These are phyloP conservation scores for Andrena bicolor DNA, from an alignment of 2,888 invertebrate genomes.

Conservation along the genomic window DNA sequence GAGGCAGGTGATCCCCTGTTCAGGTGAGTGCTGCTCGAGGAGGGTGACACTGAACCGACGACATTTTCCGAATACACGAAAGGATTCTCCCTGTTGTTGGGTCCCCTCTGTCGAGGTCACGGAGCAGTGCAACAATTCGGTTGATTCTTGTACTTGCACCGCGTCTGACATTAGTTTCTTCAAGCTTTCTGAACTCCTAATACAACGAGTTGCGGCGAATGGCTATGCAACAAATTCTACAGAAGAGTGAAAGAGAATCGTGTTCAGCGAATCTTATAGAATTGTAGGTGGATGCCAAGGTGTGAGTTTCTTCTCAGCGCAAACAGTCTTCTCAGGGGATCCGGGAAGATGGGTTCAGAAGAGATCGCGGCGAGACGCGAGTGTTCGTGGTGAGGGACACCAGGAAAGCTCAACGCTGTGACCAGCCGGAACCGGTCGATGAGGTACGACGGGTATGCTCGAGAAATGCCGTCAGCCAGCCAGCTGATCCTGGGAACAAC, in stretches of 20 bases:
- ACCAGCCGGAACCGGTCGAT: slow-evolving; percentile 80
- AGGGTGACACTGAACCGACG: slow-evolving; percentile 78
- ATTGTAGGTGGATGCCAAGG: not conserved
- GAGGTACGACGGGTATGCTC: slow-evolving; percentile 81
- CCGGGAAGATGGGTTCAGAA: not conserved
- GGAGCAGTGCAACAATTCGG: slow-evolving; percentile 65
- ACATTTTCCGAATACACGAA: slow-evolving; percentile 79
- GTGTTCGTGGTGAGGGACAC: slow-evolving; percentile 45
- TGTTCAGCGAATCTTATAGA: not conserved
- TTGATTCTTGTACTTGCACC: not conserved
- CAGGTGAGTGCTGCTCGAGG: slow-evolving; percentile 71
- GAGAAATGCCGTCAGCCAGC: slow-evolving; percentile 82
- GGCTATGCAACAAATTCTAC: not conserved
- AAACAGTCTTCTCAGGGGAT: slow-evolving; percentile 6
- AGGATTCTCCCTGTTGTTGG: slow-evolving; percentile 57
- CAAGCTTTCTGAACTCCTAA: not conserved
- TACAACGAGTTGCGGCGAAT: not conserved
- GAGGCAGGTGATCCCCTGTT: slow-evolving; percentile 76
- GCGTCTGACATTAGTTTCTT: not conserved
- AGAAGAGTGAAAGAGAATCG: not conserved
- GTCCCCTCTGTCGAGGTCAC: slow-evolving; percentile 30
- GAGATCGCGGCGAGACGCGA: not conserved
- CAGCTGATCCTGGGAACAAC: slow-evolving; percentile 85
- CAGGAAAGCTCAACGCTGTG: slow-evolving; percentile 66
- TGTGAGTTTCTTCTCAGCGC: not conserved